Evolutionary conservation across 2,888 invertebrate species (phyloP), one percentile per base, ranked within the genome.

Genomic region (Trissolcus brochymenae): DNA sequence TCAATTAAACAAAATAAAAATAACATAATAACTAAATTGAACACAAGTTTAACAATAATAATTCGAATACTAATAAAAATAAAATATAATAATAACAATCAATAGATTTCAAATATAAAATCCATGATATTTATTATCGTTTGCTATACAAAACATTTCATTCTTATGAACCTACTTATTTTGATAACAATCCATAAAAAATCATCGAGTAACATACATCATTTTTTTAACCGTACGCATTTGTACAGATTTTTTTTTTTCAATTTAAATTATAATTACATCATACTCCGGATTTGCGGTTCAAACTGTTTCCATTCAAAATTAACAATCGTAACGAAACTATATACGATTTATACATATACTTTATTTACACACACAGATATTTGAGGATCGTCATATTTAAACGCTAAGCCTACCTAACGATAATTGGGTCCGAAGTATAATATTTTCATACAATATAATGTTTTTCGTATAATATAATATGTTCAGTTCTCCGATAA

Each of bases 71-170:
- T 2, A 19, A 19, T 19, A 19, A 19, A 2, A 25, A 25, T 25
- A 4, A 25, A 4, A 25, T 21, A 6, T 25, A 25, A 25, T 25
- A 35, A 35, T 9, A 35, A 35, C 35, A 35, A 35, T 11, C 11
- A 7, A 35, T 35, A 11, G 35, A 35, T 35, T 7, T 35, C 49
- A 61, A 50, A 51, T 61, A 61, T 61, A 61, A 61, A 61, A 61
- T 51, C 4, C 51, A 19, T 40, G 17, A 43, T 51, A 40, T n/a
- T 61, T 61, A 35, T 61, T 51, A 51, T 61, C 13, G 40, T 61
- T 40, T 25, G n/a, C 40, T 51, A 61, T 61, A 61, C 19, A 61
- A 61, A 61, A 51, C 61, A 61, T 51, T 21, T 59, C 16, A 50
- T 60, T 25, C 35, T 50, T 51, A 51, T 40, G 35, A 29, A 13